Evolutionary conservation across 1,140 invertebrate genomes (phyloP).

Genomic region (Pachyrhynchus sulphureomaculatus): DNA sequence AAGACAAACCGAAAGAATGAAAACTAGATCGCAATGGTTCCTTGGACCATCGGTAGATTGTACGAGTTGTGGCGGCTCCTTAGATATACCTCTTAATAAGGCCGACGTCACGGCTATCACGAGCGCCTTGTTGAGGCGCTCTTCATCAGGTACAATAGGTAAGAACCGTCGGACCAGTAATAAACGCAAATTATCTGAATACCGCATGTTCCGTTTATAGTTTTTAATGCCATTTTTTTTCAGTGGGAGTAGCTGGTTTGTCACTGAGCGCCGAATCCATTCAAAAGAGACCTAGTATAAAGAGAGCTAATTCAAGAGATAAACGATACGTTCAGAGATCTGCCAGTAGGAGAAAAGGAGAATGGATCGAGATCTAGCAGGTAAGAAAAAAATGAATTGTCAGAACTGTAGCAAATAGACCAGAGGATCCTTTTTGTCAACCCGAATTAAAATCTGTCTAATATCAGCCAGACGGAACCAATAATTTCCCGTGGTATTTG

Average conservation of each 20-base stretch:
- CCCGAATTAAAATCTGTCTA: too few species aligned
- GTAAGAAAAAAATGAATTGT: too few species aligned
- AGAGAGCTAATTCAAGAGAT: slow-evolving; percentile 65
- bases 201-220: too few species aligned
- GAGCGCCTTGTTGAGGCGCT: slow-evolving; percentile 44
- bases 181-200: too few species aligned
- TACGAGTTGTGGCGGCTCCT: slow-evolving; percentile 56
- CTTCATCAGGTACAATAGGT: slow-evolving; percentile 51
- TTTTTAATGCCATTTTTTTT: too few species aligned
- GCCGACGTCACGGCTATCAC: slow-evolving; percentile 54
- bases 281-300: slow-evolving; percentile 63
- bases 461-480: too few species aligned
- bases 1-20: slow-evolving; percentile 89
- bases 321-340: slow-evolving; percentile 66
- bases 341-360: slow-evolving; percentile 68
- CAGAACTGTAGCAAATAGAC: too few species aligned
- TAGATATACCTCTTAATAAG: slow-evolving; percentile 57
- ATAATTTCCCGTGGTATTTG: too few species aligned
- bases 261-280: slow-evolving; percentile 70
- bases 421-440: too few species aligned
- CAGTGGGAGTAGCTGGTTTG: slow-evolving; percentile 59
- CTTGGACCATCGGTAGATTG: slow-evolving; percentile 69
- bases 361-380: slow-evolving; percentile 57
- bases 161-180: too few species aligned
- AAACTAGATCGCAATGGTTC: slow-evolving; percentile 93